These are phyloP conservation scores for Otolemur crassicaudatus DNA, from an alignment of 2,797 vertebrate species.

Conservation along the genomic window DNA sequence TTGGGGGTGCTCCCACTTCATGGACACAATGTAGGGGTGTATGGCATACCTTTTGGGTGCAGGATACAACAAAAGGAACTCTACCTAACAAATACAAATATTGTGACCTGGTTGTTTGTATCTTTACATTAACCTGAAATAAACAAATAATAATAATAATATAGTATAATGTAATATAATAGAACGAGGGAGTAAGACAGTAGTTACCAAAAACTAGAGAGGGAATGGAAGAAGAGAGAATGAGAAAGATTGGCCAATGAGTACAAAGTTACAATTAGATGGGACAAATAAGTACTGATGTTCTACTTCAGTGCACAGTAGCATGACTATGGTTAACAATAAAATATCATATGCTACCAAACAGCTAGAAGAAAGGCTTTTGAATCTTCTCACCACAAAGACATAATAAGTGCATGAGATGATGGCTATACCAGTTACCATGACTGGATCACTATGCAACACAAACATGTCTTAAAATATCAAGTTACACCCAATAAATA, in stretches of 20 bases:
- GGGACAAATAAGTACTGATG: not conserved
- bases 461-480: not conserved
- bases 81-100: too few species aligned
- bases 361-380: not conserved
- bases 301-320: not conserved
- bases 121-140: too few species aligned
- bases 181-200: not conserved
- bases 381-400: not conserved
- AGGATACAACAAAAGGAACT: too few species aligned
- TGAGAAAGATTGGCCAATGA: not conserved
- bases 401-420: not conserved
- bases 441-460: not conserved
- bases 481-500: not conserved
- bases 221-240: not conserved
- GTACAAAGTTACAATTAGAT: not conserved
- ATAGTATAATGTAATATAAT: too few species aligned
- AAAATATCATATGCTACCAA: not conserved
- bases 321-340: not conserved
- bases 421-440: not conserved
- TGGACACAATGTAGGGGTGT: too few species aligned
- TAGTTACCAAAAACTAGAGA: not conserved
- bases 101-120: too few species aligned
- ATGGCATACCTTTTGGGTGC: too few species aligned
- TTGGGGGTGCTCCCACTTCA: too few species aligned
- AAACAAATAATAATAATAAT: too few species aligned